Evolutionary conservation across 2,888 invertebrate genomes (phyloP).

Genomic region (Rotaria macrura): DNA sequence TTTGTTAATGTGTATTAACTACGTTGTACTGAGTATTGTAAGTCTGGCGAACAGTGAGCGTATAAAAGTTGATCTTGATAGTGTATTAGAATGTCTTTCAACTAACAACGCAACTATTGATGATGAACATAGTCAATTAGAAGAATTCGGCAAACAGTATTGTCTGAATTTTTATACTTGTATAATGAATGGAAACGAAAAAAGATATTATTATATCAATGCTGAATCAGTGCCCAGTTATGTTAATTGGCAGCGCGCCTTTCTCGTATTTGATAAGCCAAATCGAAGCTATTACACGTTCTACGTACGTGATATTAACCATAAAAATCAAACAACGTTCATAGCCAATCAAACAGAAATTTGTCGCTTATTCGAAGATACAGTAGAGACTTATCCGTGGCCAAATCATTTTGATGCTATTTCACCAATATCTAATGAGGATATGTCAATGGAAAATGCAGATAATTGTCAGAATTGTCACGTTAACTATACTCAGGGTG

Average conservation of each 20-base stretch:
- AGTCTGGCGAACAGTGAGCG: background rate
- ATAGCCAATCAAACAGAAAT: background rate
- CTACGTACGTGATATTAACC: background rate
- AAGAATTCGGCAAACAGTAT: background rate
- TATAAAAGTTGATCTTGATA: background rate
- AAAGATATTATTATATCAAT: background rate
- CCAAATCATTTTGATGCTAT: background rate
- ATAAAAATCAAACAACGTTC: background rate
- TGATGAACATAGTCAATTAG: background rate
- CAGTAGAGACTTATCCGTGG: background rate
- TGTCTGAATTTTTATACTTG: background rate
- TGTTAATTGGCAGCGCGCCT: background rate
- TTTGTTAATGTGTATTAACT: too few species aligned
- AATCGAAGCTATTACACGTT: background rate
- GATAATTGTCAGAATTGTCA: too few species aligned
- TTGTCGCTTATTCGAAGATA: background rate
- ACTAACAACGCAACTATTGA: background rate
- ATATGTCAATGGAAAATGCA: too few species aligned
- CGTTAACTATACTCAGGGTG: too few species aligned
- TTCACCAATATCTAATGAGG: too few species aligned
- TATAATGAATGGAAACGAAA: background rate
- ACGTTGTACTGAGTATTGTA: too few species aligned
- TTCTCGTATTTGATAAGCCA: background rate
- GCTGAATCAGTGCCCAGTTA: background rate
- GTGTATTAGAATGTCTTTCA: background rate